These are phyloP conservation scores for Orbicella faveolata DNA, from an alignment of 64 coral and sea anemone species.

Conservation along the genomic window DNA sequence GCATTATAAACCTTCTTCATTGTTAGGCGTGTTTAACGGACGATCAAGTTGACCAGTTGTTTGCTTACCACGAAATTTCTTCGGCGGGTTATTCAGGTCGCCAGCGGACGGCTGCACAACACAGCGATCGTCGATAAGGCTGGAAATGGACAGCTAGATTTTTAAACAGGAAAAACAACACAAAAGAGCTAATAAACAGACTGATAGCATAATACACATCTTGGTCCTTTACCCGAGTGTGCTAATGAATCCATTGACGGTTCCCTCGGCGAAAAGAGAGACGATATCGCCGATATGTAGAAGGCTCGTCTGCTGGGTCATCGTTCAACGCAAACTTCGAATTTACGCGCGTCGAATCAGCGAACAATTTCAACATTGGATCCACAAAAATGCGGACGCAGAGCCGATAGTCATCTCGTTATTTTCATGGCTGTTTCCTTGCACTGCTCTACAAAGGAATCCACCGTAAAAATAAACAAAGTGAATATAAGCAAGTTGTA, in stretches of 20 bases:
- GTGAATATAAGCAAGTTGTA: constrained; percentile 12
- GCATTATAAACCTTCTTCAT: neutral
- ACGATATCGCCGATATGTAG: constrained; percentile 99
- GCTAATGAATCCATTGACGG: constrained; percentile 97
- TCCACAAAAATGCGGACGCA: constrained; percentile 15
- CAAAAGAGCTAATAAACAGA: neutral
- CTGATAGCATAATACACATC: neutral
- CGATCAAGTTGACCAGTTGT: constrained; percentile 6
- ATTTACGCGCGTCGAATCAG: constrained; percentile 31
- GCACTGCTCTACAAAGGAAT: constrained; percentile 94
- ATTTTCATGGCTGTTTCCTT: constrained; percentile 22
- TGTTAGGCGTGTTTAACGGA: neutral
- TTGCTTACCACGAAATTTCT: constrained; percentile 94
- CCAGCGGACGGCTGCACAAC: constrained; percentile 94
- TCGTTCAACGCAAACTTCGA: constrained; percentile 38
- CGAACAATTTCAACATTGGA: constrained; percentile 21
- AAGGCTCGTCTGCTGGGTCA: constrained; percentile 86
- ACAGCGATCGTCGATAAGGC: constrained; percentile 98
- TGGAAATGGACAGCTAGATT: constrained; percentile 70
- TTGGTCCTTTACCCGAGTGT: constrained; percentile 79
- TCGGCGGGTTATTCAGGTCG: constrained; percentile 94
- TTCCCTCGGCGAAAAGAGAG: constrained; percentile 95
- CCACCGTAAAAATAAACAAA: constrained; percentile 94
- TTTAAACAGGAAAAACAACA: neutral
- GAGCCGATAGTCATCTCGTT: neutral